phyloP scores from a whole-genome alignment of 2,113 vertebrate genomes.

The Rynchops niger region DNA sequence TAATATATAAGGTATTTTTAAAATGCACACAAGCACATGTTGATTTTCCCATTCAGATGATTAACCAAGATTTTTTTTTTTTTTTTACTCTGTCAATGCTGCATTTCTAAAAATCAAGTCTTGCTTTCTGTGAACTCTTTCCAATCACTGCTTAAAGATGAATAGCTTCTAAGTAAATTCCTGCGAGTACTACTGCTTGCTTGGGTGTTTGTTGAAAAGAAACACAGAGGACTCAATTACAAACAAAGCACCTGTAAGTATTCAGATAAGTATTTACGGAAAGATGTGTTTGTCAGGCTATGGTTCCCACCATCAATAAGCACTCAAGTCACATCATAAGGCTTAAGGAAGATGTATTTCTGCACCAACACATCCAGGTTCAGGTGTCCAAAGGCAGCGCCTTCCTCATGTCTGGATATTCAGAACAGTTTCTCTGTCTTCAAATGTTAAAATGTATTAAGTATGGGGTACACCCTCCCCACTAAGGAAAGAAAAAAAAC shows the following conservation, averaged over 20 bases:
- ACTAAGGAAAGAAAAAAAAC: not conserved
- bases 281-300: not conserved
- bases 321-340: not conserved
- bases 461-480: not conserved
- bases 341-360: not conserved
- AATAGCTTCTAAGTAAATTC: not conserved
- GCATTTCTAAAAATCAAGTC: not conserved
- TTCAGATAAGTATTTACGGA: not conserved
- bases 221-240: not conserved
- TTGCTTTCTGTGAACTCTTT: not conserved
- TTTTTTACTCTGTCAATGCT: not conserved
- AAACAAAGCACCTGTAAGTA: not conserved
- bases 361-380: not conserved
- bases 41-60: not conserved
- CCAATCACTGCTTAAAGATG: not conserved
- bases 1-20: not conserved
- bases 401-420: not conserved
- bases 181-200: not conserved
- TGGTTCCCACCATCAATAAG: not conserved
- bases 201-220: not conserved
- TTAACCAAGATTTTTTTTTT: not conserved
- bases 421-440: not conserved
- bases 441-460: not conserved
- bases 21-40: not conserved
- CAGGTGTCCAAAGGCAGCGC: not conserved